Conservation (phyloP, 2,888 invertebrate species). For the Didymodactylos carnosus region DNA sequence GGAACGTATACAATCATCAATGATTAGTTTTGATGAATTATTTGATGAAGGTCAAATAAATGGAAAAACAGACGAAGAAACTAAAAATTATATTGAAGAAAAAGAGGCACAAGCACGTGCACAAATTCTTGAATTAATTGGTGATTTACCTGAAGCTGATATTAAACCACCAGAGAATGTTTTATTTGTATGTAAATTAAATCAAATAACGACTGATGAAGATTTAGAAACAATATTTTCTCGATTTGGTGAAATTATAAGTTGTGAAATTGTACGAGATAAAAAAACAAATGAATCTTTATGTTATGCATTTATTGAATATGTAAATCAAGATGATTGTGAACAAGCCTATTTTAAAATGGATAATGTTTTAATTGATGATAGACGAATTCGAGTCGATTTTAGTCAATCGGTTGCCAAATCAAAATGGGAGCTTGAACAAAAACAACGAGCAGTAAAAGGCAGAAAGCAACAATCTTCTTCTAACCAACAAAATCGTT, state of each 20-base stretch:
- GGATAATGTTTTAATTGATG: conserved; percentile 98
- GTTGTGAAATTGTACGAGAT: conserved; percentile 87
- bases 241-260: conserved; percentile 69
- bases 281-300: conserved; percentile 73
- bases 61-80: conserved; percentile 61
- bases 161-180: conserved; percentile 97
- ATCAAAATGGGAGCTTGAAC: conserved; percentile 18
- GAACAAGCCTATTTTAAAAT: conserved; percentile 98
- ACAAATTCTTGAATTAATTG: conserved; percentile 69
- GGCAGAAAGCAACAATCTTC: too few species aligned
- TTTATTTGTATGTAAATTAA: conserved; percentile 90
- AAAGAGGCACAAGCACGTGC: conserved; percentile 84
- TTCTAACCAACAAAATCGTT: too few species aligned
- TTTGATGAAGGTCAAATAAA: conserved; percentile 61
- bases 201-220: conserved; percentile 89
- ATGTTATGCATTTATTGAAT: conserved; percentile 97
- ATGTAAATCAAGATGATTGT: conserved; percentile 57
- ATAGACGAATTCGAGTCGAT: conserved; percentile 91
- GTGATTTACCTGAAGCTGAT: conserved; percentile 44
- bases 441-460: neutral
- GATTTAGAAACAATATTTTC: conserved; percentile 93
- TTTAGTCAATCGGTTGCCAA: conserved; percentile 97
- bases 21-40: conserved; percentile 70
- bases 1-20: conserved; percentile 28
- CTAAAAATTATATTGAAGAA: conserved; percentile 64